phyloP scores from a whole-genome alignment of 1,140 invertebrate species.

The Neoseiulus cucumeris region DNA sequence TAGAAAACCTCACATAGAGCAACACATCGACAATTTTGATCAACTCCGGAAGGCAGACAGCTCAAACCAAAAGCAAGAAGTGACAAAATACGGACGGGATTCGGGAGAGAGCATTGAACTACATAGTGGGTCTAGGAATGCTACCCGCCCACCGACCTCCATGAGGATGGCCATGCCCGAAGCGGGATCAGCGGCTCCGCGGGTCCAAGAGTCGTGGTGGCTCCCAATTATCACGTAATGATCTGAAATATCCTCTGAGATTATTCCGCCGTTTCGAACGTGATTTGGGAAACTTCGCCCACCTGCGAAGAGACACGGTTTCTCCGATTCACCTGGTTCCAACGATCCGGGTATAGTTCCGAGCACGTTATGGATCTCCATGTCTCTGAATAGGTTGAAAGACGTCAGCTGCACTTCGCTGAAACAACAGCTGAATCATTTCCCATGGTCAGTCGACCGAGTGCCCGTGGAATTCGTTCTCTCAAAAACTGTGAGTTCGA shows the following conservation, averaged over 20 bases:
- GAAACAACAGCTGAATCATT: no score
- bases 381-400: conserved; percentile 19
- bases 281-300: not conserved
- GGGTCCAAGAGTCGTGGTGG: conserved; percentile 22
- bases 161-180: conserved; percentile 21
- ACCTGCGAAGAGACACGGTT: not conserved
- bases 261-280: not conserved
- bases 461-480: no score
- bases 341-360: conserved; percentile 23
- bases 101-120: no score
- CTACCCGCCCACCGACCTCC: conserved; percentile 14
- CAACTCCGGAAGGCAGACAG: no score
- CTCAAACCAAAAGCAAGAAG: no score
- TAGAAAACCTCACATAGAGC: no score
- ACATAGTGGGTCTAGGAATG: no score
- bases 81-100: no score
- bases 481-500: no score
- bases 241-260: conserved; percentile 11
- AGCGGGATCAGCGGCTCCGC: conserved; percentile 21
- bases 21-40: no score
- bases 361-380: conserved; percentile 21
- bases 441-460: no score
- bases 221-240: conserved; percentile 22
- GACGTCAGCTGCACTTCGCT: conserved; percentile 17
- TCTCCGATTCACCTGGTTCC: conserved; percentile 24